Evolutionary conservation across 2,113 vertebrate genomes (phyloP).

Genomic region (Nematolebias whitei): DNA sequence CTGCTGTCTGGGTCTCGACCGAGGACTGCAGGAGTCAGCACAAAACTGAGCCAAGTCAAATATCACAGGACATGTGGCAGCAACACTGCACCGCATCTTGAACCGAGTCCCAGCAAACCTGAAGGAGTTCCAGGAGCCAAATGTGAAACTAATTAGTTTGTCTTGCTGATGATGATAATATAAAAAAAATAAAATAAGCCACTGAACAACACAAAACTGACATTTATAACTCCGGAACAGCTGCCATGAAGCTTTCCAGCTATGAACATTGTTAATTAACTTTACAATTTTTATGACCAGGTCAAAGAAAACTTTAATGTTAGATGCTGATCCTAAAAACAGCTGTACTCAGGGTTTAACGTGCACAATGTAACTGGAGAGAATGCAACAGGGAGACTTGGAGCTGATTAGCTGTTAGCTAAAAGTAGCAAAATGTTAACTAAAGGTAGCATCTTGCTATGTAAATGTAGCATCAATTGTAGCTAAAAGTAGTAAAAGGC

Average conservation of each 20-base stretch:
- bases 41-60: constrained; percentile 23
- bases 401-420: no score
- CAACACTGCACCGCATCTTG: constrained; percentile 2
- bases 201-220: not conserved
- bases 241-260: not conserved
- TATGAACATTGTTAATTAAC: not conserved
- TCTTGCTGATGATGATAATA: constrained; percentile 14
- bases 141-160: not conserved
- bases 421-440: no score
- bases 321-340: no score
- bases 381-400: no score
- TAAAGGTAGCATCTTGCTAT: no score
- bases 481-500: no score
- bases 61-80: constrained; percentile 14
- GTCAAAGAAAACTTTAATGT: no score
- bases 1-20: constrained; percentile 1
- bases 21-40: constrained; percentile 16
- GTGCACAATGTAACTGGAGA: no score
- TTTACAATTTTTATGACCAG: not conserved
- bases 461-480: no score
- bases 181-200: no score
- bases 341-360: no score
- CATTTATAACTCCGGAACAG: not conserved
- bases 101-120: constrained; percentile 3
- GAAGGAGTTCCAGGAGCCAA: constrained; percentile 18